Base-by-base conservation (phyloP, 2,888 invertebrate species). In the Hypselothyrea guttata region DNA sequence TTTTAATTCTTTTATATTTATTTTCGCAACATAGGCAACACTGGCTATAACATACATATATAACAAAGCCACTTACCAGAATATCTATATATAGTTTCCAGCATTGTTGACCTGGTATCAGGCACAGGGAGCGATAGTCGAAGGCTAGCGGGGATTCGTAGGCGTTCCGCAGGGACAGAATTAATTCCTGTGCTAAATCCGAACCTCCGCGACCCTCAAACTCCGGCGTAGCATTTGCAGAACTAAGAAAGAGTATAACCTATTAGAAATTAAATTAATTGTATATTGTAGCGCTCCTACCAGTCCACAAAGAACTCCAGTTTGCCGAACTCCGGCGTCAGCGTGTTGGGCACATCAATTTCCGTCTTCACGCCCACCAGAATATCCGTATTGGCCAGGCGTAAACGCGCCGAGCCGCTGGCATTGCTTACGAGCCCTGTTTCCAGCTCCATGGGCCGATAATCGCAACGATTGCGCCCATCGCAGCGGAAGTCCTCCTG, bases 131-230 rank as follows among this genome's bases (percentile, higher is more conserved):
- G 75, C 92, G 92, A 35, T 96, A 91, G 89, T 97, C 93, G 71
- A 98, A 93, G 1, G 95, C 94, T 70, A 93, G 91, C 12, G 93
- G 91, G 0, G 95, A 94, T 75, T 93, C 93, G 88, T 98, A 98
- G 4, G 97, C 95, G 61, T 94, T 91, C 41, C 93, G 91, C 78
- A 99, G 91, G 73, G 95, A 92, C 62, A 94, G 94, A 31, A 96
- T 94, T 71, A 99, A 94, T 86, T 95, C 96, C 63, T 93, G 93
- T 0, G 96, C 97, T 55, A 98, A 91, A 60, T 95, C 94, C 84
- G 98, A 98, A 1, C 99, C 99, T 22, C 98, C 98, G 86, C 97
- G 92, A 1, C 98, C 99, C 91, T 99, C 98, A 91, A 98, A 99
- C 85, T 95, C 96, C 3, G 98, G 98, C 1, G 97, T 95, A 1